Base-by-base conservation (phyloP, 2,113 vertebrate species). In the Rhegmatorhina hoffmannsi region DNA sequence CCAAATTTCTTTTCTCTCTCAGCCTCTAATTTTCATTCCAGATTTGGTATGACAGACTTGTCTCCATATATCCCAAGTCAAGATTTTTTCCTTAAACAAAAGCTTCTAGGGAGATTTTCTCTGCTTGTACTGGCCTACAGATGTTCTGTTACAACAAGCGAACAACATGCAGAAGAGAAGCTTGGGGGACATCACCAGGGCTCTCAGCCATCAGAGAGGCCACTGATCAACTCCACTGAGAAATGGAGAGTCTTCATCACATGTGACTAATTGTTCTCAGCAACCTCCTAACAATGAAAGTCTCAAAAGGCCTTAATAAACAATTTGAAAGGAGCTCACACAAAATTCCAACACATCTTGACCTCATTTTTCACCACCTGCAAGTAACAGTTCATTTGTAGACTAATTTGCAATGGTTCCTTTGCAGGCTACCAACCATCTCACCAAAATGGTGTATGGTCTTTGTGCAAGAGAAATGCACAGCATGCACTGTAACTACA, bases 11-110 rank as follows among this genome's bases (percentile, higher is more conserved):
- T 85, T 66, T 55, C 50, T 69, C 16, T 80, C 28, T 70, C 49
- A 72, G 25, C 16, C n/a, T 60, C 49, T 60, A 64, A 76, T 9
- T 20, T 38, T 68, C 72, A 56, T 31, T 31, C 38, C 33, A 56
- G 29, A 84, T 70, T 40, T 79, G 36, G 34, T 36, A 26, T 8
- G 28, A 63, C 2, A 83, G 62, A 64, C 33, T 58, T 36, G 43
- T 43, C 26, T 78, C 36, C 16, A 0, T n/a, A 25, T 9, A 23
- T 38, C 36, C 18, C 0, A 0, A 67, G 31, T 7, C 43, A 82
- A 85, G 62, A 53, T 2, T 75, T 78, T 13, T 52, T 85, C 70
- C 43, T 85, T 55, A 75, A 88, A 58, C 0, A 10, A 36, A 5
- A 90, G 8, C 29, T 82, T 44, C 60, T 66, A 38, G 44, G 20